Evolutionary conservation across 1,140 invertebrate species (phyloP).

Genomic region (Drosophila sulfurigaster): DNA sequence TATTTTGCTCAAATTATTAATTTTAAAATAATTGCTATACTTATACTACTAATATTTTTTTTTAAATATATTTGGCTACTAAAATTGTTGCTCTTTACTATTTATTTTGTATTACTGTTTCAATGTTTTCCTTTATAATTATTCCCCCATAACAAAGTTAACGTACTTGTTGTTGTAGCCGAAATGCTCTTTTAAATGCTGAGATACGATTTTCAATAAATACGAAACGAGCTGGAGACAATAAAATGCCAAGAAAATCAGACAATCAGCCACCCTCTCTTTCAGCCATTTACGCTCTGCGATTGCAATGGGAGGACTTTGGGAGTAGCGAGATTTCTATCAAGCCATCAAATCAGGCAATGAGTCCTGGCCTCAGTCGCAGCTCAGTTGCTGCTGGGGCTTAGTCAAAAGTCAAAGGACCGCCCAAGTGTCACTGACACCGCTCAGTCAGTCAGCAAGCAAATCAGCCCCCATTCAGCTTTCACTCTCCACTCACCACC

Average conservation of each 20-base stretch:
- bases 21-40: no score
- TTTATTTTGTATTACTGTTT: no score
- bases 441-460: conserved; percentile 12
- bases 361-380: conserved; percentile 43
- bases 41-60: no score
- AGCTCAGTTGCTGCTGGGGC: conserved; percentile 34
- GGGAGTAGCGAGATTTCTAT: conserved; percentile 64
- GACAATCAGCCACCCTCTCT: conserved; percentile 45
- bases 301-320: conserved; percentile 1
- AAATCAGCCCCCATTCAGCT: conserved; percentile 1
- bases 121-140: not conserved
- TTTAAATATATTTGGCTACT: no score
- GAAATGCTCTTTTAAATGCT: conserved; percentile 30
- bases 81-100: no score
- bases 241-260: conserved; percentile 76
- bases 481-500: conserved; percentile 30
- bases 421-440: conserved; percentile 71
- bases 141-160: not conserved
- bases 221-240: conserved; percentile 71
- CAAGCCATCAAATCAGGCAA: conserved; percentile 80
- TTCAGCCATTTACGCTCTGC: not conserved
- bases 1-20: no score
- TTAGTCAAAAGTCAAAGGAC: conserved; percentile 72
- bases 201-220: conserved; percentile 76
- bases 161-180: conserved; percentile 7